Base-by-base conservation (phyloP, 23 tunicate species). In the Botrylloides violaceus region DNA sequence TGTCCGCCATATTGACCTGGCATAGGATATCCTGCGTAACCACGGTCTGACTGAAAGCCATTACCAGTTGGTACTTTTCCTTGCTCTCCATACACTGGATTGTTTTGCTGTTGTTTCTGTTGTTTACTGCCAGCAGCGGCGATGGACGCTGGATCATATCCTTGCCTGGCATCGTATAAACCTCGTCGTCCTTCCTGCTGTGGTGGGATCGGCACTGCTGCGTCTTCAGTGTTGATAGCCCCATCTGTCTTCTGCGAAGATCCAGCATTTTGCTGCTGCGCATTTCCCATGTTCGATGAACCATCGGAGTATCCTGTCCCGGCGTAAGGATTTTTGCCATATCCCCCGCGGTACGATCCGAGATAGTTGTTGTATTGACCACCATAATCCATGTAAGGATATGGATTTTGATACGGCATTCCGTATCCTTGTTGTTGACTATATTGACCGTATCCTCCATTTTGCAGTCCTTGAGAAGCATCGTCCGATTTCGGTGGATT, bases 291-390 rank as follows among this genome's bases (percentile, higher is more conserved):
- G 9, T 43, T 9, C 9, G 53, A 43, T 43, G 9, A 15, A 9
- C 12, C 15, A 43, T 43, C 53, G 32, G 34, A 31, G 29, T 63
- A 63, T 4, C 70, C 70, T 63, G 32, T 21, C 34, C 29, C 29
- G 35, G 32, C 32, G 7, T 33, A 7, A 29, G 32, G 33, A 63
- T 63, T 63, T 12, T 23, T 21, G 9, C 70, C 70, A 31, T 63
- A 63, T 3, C 70, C 70, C 36, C 20, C 33, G 53, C 53, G 12
- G 70, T 63, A 63, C 23, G 32, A 19, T 63, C 35, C 70, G 7
- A 21, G 35, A 28, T 63, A 63, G 33, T 33, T 33, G 4, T 29
- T 22, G 18, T 3, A 31, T 31, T 9, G 18, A 27, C 33, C 35
- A 3, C 70, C 70, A 34, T 63, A 63, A 22, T 22, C 18, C 28